phyloP scores from a whole-genome alignment of 2,113 vertebrate genomes.

The Spea multiplicata region DNA sequence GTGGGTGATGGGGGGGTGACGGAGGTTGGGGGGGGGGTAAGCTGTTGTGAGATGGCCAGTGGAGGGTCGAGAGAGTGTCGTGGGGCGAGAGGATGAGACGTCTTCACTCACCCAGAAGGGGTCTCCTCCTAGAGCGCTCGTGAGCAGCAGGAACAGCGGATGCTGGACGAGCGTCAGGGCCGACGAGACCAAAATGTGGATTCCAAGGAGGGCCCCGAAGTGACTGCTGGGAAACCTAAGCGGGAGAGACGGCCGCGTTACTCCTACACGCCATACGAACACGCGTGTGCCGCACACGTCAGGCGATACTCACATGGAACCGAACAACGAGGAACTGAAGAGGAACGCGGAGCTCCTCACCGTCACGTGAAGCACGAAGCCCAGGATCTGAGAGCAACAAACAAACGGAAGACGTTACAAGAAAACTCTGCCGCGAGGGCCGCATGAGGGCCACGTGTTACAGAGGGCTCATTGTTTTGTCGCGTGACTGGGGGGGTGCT shows the following conservation, averaged over 20 bases:
- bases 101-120: slow-evolving; percentile 14
- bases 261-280: not conserved
- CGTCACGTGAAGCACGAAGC: slow-evolving; percentile 17
- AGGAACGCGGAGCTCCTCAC: slow-evolving; percentile 17
- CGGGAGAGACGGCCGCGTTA: not conserved
- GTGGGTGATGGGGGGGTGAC: not conserved
- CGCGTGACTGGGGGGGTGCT: no score
- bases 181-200: not conserved
- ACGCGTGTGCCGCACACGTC: not conserved
- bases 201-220: slow-evolving; percentile 28
- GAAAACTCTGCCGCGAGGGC: no score
- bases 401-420: no score
- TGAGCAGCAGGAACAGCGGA: slow-evolving; percentile 26
- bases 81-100: no score
- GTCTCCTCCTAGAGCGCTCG: not conserved
- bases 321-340: slow-evolving; percentile 3
- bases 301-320: slow-evolving; percentile 12
- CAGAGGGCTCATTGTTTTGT: no score
- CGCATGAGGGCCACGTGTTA: no score
- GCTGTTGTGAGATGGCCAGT: no score
- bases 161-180: slow-evolving; percentile 6
- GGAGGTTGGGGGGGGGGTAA: no score
- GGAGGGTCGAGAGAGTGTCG: no score
- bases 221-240: slow-evolving; percentile 11
- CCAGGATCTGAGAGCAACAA: not conserved